phyloP scores from a whole-genome alignment of 2,888 invertebrate genomes.

The Carpatolechia fugitivella region DNA sequence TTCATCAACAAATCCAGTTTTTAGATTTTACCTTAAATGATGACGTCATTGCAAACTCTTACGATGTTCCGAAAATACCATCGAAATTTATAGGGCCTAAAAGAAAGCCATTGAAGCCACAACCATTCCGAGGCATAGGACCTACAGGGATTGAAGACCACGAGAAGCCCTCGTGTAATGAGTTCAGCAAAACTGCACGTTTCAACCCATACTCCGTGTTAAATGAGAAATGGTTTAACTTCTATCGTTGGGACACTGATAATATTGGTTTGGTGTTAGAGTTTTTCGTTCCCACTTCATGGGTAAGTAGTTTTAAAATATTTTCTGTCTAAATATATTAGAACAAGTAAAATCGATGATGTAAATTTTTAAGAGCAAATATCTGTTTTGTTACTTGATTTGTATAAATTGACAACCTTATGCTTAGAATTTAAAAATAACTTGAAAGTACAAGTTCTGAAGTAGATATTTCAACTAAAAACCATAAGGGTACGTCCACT shows the following conservation, averaged over 20 bases:
- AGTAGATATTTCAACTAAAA: too few species aligned
- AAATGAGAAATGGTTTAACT: slow-evolving; percentile 5
- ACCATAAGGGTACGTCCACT: too few species aligned
- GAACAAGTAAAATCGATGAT: too few species aligned
- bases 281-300: slow-evolving; percentile 18
- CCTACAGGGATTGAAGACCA: slow-evolving; percentile 33
- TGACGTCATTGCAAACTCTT: background rate
- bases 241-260: slow-evolving; percentile 10
- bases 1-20: background rate
- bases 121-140: slow-evolving; percentile 18
- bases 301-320: slow-evolving; percentile 5
- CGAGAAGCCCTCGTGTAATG: slow-evolving; percentile 1
- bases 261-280: slow-evolving; percentile 4
- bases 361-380: too few species aligned
- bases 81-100: background rate
- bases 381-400: too few species aligned
- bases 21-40: too few species aligned
- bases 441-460: too few species aligned
- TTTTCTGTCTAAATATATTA: too few species aligned
- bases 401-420: too few species aligned
- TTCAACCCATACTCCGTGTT: slow-evolving; percentile 15
- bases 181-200: slow-evolving; percentile 8
- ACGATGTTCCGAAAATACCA: background rate
- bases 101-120: background rate
- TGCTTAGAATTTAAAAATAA: too few species aligned